Evolutionary conservation across 2,113 vertebrate species (phyloP).

Genomic region (Gulo gulo): DNA sequence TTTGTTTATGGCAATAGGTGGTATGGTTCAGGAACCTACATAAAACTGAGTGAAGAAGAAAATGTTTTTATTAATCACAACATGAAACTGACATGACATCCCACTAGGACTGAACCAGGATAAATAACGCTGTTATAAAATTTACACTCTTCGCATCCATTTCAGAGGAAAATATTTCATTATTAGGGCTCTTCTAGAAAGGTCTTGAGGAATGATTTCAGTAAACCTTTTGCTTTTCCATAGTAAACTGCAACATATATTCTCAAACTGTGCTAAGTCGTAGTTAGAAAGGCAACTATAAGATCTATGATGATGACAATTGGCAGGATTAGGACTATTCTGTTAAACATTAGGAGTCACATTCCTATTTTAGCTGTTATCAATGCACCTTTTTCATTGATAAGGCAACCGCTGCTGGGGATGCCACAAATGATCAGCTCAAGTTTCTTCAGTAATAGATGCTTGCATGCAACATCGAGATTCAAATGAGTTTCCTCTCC

Average conservation of each 20-base stretch:
- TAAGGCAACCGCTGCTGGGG: neutral
- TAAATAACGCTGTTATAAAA: constrained; percentile 49
- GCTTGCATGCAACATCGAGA: neutral
- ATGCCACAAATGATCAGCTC: neutral
- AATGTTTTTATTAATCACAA: constrained; percentile 72
- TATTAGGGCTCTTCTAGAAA: constrained; percentile 7
- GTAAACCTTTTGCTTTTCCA: constrained; percentile 16
- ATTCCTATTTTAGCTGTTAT: neutral
- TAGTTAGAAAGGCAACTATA: constrained; percentile 22
- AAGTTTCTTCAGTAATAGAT: neutral
- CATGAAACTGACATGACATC: constrained; percentile 53
- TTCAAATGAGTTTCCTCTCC: neutral
- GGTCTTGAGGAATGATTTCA: neutral
- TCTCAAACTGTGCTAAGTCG: constrained; percentile 16
- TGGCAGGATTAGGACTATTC: neutral
- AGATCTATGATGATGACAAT: neutral
- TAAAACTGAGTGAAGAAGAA: constrained; percentile 35
- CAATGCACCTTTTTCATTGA: neutral
- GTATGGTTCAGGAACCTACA: neutral
- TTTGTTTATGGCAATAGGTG: neutral
- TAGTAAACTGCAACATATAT: constrained; percentile 4
- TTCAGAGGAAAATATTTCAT: constrained; percentile 48
- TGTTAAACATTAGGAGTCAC: neutral
- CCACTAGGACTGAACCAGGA: neutral
- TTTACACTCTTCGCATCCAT: constrained; percentile 45